Evolutionary conservation across 2,113 vertebrate species (phyloP), one percentile per base, ranked within the genome.

Genomic region (Phylloscopus trochilus): DNA sequence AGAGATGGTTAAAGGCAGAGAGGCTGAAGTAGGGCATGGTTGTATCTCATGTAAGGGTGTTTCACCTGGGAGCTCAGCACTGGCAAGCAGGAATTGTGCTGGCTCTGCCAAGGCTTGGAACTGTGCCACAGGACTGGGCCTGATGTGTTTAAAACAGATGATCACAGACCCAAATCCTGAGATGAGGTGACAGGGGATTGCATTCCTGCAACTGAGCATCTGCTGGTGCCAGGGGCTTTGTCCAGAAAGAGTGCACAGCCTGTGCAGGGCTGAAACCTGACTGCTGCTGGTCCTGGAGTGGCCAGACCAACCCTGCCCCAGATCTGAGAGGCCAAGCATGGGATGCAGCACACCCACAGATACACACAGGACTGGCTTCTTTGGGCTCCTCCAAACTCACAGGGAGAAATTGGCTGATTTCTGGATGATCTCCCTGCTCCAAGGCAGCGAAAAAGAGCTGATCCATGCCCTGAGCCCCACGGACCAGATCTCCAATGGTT

Each of bases 1-100:
- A 63, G 67, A 95, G 62, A 77, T 91, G 95, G 94, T 94, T 95
- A 94, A 97, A 91, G 69, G 70, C 51, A 95, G 73, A 31, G 37
- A 87, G 58, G 72, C 46, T 64, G 87, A 70, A 81, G 79, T 51
- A 49, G 72, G 19, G 24, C 3, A 5, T 5, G 33, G 1, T 0
- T 5, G 1, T 15, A 19, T 4, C 43, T 59, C 86, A 13, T 0
- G 0, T 16, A 10, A 53, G 43, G 59, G 10, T 0, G 1, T 37
- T 44, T 56, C 80, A 53, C 31, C 11, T 14, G 46, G 67, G 52
- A 89, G 37, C 56, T 59, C 64, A n/a, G 58, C 1, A 0, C 51
- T 52, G 35, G 53, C n/a, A 70, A n/a, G 47, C 51, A 70, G 74
- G 75, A 74, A 44, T 5, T 2, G 1, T 24, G 52, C 43, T 10